Percentiles rank a stretch among this genome's conserved stretches.
Evolutionary conservation across 2,888 invertebrate genomes (phyloP).

Genomic region (Yponomeuta evonymella): DNA sequence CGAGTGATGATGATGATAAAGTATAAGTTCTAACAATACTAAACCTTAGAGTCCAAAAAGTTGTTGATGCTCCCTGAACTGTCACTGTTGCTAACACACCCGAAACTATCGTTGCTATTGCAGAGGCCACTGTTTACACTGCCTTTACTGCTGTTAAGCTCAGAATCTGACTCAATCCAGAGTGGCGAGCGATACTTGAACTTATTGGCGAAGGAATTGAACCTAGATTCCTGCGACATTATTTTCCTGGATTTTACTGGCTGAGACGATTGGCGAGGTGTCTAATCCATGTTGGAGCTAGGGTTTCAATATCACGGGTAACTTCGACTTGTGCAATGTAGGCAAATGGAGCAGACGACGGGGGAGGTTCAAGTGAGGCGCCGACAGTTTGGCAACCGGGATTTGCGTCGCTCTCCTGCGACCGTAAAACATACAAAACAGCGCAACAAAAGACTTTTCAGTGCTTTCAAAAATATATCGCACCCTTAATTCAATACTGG

Average conservation of each 20-base stretch:
- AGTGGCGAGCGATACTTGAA: conserved; percentile 69
- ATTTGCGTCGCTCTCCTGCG: too few relatives aligned
- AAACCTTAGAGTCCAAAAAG: conserved; percentile 65
- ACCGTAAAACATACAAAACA: too few relatives aligned
- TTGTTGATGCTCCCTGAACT: conserved; percentile 68
- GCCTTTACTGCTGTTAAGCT: conserved; percentile 40
- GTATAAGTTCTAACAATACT: neutral
- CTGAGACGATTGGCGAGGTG: neutral
- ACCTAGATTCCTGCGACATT: conserved; percentile 31
- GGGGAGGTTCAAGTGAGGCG: conserved; percentile 33
- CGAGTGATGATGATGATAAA: neutral
- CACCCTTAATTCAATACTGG: too few relatives aligned
- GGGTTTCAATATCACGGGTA: conserved; percentile 48
- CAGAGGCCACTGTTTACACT: conserved; percentile 26
- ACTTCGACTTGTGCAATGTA: conserved; percentile 36
- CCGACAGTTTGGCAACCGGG: neutral
- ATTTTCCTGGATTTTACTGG: conserved; percentile 31
- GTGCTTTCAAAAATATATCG: too few relatives aligned
- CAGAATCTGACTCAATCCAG: conserved; percentile 70
- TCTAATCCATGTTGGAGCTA: conserved; percentile 2
- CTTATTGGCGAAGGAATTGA: conserved; percentile 59
- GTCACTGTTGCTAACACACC: conserved; percentile 37
- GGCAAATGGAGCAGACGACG: conserved; percentile 47
- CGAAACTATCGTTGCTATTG: conserved; percentile 56
- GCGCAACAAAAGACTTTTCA: too few relatives aligned